Conservation (phyloP, 2,113 vertebrate species). For the Ptyas mucosa region DNA sequence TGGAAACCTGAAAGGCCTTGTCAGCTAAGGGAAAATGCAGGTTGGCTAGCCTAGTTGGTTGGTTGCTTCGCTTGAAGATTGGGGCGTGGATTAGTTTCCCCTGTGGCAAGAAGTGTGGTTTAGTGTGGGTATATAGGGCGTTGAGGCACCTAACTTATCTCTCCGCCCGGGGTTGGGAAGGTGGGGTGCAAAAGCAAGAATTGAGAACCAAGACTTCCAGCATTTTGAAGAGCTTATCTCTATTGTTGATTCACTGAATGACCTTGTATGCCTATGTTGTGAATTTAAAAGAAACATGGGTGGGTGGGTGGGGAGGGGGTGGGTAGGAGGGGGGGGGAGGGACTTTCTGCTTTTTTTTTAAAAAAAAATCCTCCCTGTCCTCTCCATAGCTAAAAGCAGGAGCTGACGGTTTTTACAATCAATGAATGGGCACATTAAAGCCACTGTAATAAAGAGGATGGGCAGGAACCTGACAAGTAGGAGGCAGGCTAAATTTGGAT, state of each 20-base stretch:
- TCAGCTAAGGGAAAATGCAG: constrained; percentile 13
- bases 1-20: not conserved
- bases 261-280: constrained; percentile 6
- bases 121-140: not conserved
- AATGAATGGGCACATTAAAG: constrained; percentile 1
- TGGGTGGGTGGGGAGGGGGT: not conserved
- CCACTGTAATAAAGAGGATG: not conserved
- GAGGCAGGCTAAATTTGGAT: not conserved
- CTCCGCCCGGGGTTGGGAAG: not conserved
- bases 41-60: not conserved
- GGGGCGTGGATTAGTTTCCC: not conserved
- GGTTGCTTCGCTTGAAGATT: not conserved
- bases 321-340: no score
- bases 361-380: not conserved
- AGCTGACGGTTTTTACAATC: not conserved
- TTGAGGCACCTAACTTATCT: not conserved
- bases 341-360: not conserved
- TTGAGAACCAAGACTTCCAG: not conserved
- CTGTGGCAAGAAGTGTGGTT: not conserved
- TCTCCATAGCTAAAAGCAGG: not conserved
- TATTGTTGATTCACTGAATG: constrained; percentile 3
- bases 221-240: not conserved
- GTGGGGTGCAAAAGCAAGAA: not conserved
- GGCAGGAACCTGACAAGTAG: not conserved
- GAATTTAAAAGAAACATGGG: not conserved